Conservation (phyloP, 2,113 vertebrate species). For the Etia nguti region DNA sequence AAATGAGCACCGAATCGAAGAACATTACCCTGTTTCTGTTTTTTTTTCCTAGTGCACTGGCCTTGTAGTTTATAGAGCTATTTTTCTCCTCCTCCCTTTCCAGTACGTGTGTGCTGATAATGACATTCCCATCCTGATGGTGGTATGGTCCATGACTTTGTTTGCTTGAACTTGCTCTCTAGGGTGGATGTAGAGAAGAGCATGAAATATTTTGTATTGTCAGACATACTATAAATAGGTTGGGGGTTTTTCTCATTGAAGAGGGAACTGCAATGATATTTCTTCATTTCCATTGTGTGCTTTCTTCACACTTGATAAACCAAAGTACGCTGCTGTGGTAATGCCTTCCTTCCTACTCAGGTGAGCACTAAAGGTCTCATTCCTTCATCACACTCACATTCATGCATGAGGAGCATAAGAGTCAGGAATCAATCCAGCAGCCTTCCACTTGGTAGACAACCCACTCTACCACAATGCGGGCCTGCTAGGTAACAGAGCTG, state of each 20-base stretch:
- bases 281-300: neutral
- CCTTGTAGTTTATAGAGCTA: neutral
- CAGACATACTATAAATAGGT: conserved; percentile 14
- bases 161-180: conserved; percentile 51
- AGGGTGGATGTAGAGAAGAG: conserved; percentile 36
- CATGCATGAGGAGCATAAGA: neutral
- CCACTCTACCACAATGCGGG: neutral
- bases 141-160: conserved; percentile 33
- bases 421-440: neutral
- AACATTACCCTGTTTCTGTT: neutral
- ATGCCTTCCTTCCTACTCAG: neutral
- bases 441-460: neutral
- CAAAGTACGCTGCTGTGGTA: neutral
- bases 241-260: neutral
- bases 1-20: neutral
- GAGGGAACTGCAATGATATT: neutral
- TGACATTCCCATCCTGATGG: conserved; percentile 60
- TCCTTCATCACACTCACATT: neutral
- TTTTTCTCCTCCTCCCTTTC: neutral
- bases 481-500: neutral
- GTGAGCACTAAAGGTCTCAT: neutral
- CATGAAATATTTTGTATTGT: conserved; percentile 34
- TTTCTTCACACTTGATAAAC: neutral
- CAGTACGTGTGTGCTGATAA: conserved; percentile 24
- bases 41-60: neutral